Base-by-base conservation (phyloP, 2,888 invertebrate genomes). In the Morinoia aosen region DNA sequence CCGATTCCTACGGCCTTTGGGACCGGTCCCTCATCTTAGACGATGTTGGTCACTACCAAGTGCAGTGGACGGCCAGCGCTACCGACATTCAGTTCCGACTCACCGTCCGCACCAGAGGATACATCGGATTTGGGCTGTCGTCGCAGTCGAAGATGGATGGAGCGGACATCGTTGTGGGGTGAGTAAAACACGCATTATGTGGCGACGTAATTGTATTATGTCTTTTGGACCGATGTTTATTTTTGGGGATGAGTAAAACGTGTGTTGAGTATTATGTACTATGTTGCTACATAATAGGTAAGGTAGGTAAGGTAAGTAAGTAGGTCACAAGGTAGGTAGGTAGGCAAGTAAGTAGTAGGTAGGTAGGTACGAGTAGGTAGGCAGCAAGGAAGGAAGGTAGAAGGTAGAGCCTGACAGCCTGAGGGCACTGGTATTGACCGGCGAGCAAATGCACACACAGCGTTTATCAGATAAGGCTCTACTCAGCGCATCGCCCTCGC, bases 121-220 rank as follows among this genome's bases (percentile, higher is more conserved):
- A 96, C 95, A 96, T 96, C 58, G 96, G 96, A n/a, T 96, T 96
- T 56, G 96, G 96, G 48, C 96, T 96, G 25, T 96, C 96, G 56
- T 96, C 96, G 16, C 76, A 96, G 90, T 95, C 96, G 39, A 95
- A 91, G 91, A 96, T 96, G 96, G 95, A 96, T 76, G 96, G 96
- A 40, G 96, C 96, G 8, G 96, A 96, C 94, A 96, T 96, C 56
- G 96, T 96, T 25, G 96, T 96, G 19, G 96, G 96, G 96, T 96
- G 56, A 96, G 96, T 95, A 58, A 88, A 90, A 40, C 11, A 88
- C 8, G 61, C 19, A 61, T 61, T 16, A 16, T 12, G 61, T 76
- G 19, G 56, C 40, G 40, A 39, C 11, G 39, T 61, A n/a, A 61
- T 61, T 33, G 25, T 94, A 16, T 94, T 48, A 10, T 61, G 48